Evolutionary conservation across 1,140 invertebrate genomes (phyloP).

Genomic region (fruit fly (Drosophila melanogaster)): DNA sequence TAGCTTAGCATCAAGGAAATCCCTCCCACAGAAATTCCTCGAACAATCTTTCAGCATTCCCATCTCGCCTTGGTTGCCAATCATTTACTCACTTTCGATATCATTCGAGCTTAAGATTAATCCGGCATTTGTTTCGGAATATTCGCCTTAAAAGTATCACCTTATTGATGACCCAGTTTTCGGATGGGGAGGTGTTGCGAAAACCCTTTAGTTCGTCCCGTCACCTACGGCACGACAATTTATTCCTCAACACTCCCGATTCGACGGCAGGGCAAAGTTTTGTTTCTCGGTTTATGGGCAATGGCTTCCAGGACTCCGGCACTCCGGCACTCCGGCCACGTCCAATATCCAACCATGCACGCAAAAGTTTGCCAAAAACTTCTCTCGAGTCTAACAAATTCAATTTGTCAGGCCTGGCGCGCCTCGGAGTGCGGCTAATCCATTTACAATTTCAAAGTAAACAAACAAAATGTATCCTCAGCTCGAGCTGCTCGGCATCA

Average conservation of each 20-base stretch:
- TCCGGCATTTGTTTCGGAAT: conserved; percentile 27
- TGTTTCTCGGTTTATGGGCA: conserved; percentile 53
- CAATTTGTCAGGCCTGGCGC: conserved; percentile 78
- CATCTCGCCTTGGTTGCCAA: not conserved
- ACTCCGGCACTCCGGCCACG: conserved; percentile 41
- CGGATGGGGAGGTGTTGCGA: not conserved
- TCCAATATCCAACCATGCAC: conserved; percentile 74
- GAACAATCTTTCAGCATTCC: not conserved
- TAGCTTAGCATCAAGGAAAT: conserved; percentile 2
- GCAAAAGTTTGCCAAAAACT: conserved; percentile 77
- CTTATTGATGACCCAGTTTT: conserved; percentile 39
- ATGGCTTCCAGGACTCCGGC: conserved; percentile 38
- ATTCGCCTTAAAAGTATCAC: conserved; percentile 21
- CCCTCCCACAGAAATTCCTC: conserved; percentile 4
- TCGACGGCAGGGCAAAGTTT: conserved; percentile 51
- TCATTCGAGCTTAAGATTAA: conserved; percentile 25
- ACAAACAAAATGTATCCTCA: conserved; percentile 73
- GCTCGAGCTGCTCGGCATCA: conserved; percentile 36
- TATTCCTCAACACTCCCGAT: conserved; percentile 69
- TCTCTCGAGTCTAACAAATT: conserved; percentile 76
- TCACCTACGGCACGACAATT: conserved; percentile 63
- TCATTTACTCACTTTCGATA: conserved; percentile 32
- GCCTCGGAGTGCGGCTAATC: conserved; percentile 67
- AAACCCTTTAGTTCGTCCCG: conserved; percentile 40
- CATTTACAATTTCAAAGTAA: conserved; percentile 82